These are phyloP conservation scores for Palythoa grandiflora DNA, from an alignment of 92 coral and sea anemone species.

Conservation along the genomic window DNA sequence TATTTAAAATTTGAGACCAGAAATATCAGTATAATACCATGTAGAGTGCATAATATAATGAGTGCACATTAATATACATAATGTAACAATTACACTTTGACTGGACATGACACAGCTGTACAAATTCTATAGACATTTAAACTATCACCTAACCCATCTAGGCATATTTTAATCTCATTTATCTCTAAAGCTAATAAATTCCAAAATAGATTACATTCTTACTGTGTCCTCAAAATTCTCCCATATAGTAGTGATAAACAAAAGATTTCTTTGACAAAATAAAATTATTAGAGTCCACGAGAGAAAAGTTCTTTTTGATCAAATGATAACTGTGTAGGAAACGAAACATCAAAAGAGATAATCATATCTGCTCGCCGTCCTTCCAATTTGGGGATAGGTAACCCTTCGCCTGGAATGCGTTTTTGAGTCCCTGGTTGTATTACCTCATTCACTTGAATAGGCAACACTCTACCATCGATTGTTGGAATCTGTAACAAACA, in stretches of 20 bases:
- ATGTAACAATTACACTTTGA: background rate
- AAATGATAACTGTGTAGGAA: slow-evolving; percentile 85
- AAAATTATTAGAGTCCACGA: slow-evolving; percentile 27
- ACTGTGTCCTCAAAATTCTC: background rate
- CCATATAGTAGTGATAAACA: background rate
- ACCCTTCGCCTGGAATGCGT: slow-evolving; percentile 90
- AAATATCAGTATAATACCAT: no score
- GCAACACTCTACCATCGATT: slow-evolving; percentile 81
- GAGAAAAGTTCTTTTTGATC: slow-evolving; percentile 79
- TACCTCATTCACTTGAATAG: slow-evolving; percentile 89
- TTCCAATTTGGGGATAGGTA: slow-evolving; percentile 86
- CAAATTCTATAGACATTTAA: background rate
- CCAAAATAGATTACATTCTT: background rate
- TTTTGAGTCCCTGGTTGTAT: slow-evolving; percentile 97
- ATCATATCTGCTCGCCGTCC: slow-evolving; percentile 87
- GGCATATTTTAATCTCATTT: background rate
- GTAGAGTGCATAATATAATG: background rate
- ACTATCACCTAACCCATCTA: background rate
- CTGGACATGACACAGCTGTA: background rate
- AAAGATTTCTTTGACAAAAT: background rate
- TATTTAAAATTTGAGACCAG: no score
- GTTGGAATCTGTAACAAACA: slow-evolving; percentile 86
- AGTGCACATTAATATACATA: background rate
- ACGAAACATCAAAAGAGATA: slow-evolving; percentile 91
- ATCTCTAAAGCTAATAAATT: background rate